A percentile compares a stretch with the other conserved stretches of the same genome.
Evolutionary conservation across 2,888 invertebrate genomes (phyloP).

Genomic region (Meghimatium bilineatum): DNA sequence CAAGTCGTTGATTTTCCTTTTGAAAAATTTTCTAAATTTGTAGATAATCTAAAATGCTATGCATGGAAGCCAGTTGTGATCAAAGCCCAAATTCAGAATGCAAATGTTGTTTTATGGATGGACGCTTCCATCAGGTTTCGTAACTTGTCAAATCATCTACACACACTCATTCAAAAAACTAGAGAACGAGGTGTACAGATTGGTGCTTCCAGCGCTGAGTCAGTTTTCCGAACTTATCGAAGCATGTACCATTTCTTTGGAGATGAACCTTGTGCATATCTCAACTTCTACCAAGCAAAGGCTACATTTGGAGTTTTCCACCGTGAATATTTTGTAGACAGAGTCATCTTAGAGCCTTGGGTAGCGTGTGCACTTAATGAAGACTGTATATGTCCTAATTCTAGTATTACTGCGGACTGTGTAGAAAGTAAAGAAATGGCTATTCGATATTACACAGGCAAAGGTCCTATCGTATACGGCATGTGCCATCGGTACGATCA

Average conservation of each 20-base stretch:
- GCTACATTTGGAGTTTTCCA: conserved; percentile 41
- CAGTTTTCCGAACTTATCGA: conserved; percentile 1
- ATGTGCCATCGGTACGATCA: conserved; percentile 50
- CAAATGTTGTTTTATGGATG: conserved; percentile 39
- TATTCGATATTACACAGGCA: not conserved
- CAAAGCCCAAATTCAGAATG: conserved; percentile 21
- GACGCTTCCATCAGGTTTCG: conserved; percentile 43
- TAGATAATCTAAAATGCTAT: conserved; percentile 29
- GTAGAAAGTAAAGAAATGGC: not conserved
- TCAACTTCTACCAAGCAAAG: conserved; percentile 26
- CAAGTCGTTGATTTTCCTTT: conserved; percentile 43
- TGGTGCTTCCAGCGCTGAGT: not conserved
- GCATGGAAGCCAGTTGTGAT: conserved; percentile 45
- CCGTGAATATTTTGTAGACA: conserved; percentile 44
- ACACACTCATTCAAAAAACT: not conserved
- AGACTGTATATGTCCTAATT: conserved; percentile 44
- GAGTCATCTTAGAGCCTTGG: conserved; percentile 49
- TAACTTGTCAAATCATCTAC: not conserved
- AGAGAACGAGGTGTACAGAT: conserved; percentile 19
- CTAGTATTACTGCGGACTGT: not conserved
- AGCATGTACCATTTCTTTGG: conserved; percentile 48
- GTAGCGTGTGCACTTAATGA: conserved; percentile 42
- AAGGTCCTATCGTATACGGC: conserved; percentile 36
- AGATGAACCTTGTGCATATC: conserved; percentile 49
- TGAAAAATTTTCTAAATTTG: conserved; percentile 34